Percentiles rank a stretch among this genome's conserved stretches.
Evolutionary conservation across 2,888 invertebrate species (phyloP).

Genomic region (Galerucella pusilla): DNA sequence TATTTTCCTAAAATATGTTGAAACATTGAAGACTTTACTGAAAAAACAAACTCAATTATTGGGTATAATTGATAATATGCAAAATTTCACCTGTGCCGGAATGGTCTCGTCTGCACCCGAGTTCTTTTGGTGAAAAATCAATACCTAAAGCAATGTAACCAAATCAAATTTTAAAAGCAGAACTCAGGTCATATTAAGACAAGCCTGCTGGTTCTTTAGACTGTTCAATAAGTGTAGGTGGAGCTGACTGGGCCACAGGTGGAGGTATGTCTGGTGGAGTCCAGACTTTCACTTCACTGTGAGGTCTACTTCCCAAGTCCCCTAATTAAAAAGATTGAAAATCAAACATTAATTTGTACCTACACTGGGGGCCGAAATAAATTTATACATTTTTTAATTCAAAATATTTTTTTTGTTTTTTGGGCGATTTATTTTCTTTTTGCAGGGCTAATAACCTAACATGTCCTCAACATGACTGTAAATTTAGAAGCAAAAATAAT

Average conservation of each 20-base stretch:
- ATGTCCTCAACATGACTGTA: too few species aligned
- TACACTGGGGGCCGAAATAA: not conserved
- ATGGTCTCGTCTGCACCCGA: slow-evolving; percentile 61
- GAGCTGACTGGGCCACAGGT: slow-evolving; percentile 75
- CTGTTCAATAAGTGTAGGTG: slow-evolving; percentile 73
- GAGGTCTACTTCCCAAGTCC: slow-evolving; percentile 85
- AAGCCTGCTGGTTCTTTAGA: slow-evolving; percentile 68
- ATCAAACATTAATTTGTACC: not conserved
- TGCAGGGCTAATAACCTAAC: too few species aligned
- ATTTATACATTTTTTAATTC: too few species aligned
- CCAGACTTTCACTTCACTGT: slow-evolving; percentile 87
- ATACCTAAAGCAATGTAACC: slow-evolving; percentile 65
- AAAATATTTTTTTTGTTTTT: too few species aligned
- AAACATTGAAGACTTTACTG: not conserved
- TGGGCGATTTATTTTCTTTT: too few species aligned
- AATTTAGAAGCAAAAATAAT: too few species aligned
- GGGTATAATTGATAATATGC: not conserved
- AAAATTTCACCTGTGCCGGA: slow-evolving; percentile 59
- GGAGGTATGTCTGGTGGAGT: slow-evolving; percentile 73
- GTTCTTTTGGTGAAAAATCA: slow-evolving; percentile 62
- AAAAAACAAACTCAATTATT: not conserved
- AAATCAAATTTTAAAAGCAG: slow-evolving; percentile 65
- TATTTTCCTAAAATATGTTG: slow-evolving; percentile 8
- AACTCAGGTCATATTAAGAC: slow-evolving; percentile 62
- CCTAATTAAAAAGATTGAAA: slow-evolving; percentile 64